Evolutionary conservation across 2,888 invertebrate species (phyloP).

Genomic region (Buathra laborator): DNA sequence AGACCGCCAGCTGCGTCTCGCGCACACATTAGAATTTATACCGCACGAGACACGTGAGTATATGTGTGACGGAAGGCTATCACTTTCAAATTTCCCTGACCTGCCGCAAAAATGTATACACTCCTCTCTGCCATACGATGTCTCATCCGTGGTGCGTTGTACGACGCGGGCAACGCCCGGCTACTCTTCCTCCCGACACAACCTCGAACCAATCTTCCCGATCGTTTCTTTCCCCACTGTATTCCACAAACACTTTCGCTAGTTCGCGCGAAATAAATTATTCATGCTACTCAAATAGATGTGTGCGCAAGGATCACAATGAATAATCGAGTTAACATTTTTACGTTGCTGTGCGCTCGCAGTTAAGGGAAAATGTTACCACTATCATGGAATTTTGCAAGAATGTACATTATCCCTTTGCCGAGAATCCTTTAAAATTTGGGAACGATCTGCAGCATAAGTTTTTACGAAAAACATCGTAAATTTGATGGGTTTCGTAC

Average conservation of each 20-base stretch:
- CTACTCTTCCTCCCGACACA: slow-evolving; percentile 32
- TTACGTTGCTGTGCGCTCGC: too few species aligned
- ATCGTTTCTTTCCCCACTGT: not conserved
- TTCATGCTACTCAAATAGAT: not conserved
- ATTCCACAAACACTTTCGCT: not conserved
- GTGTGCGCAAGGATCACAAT: not conserved
- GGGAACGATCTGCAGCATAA: too few species aligned
- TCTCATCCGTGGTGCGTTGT: slow-evolving; percentile 7
- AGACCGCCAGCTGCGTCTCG: slow-evolving; percentile 34
- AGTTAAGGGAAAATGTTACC: too few species aligned
- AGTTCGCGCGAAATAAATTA: slow-evolving; percentile 6
- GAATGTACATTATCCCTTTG: too few species aligned
- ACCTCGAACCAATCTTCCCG: slow-evolving; percentile 31
- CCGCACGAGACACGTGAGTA: slow-evolving; percentile 17
- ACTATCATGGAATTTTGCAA: too few species aligned
- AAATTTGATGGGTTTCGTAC: too few species aligned
- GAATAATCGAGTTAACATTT: too few species aligned
- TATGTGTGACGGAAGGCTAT: slow-evolving; percentile 58
- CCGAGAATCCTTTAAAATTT: too few species aligned
- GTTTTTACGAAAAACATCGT: too few species aligned
- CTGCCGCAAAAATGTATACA: slow-evolving; percentile 66
- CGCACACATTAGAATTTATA: slow-evolving; percentile 52
- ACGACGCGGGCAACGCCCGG: slow-evolving; percentile 39
- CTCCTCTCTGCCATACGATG: slow-evolving; percentile 43
- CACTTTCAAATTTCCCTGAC: slow-evolving; percentile 71